Conservation (phyloP, 2,797 vertebrate species). For the Sebastes trivittatus region DNA sequence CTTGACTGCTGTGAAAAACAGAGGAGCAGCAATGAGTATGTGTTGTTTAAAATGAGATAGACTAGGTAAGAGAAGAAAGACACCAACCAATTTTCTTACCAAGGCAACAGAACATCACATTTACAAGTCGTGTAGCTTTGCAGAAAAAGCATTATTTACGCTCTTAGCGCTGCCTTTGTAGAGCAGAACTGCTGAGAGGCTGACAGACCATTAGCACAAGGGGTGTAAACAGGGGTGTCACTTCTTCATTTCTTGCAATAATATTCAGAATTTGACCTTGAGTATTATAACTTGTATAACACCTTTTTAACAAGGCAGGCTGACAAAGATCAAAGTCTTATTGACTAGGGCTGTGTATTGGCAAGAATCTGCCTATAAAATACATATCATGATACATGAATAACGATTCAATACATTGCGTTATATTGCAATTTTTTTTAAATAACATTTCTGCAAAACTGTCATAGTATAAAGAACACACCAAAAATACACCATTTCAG, state of each 20-base stretch:
- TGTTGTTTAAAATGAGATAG: neutral
- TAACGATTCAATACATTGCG: no score
- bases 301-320: conserved; percentile 9
- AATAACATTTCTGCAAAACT: no score
- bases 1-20: neutral
- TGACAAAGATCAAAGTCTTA: neutral
- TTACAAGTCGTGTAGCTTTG: neutral
- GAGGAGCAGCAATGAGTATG: neutral
- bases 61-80: neutral
- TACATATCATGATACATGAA: no score
- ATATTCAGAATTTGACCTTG: conserved; percentile 3
- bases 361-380: no score
- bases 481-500: no score
- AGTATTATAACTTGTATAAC: neutral
- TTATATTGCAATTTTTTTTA: no score
- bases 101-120: conserved; percentile 1
- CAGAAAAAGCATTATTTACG: neutral
- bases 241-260: conserved; percentile 4
- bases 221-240: conserved; percentile 24
- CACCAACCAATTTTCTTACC: neutral
- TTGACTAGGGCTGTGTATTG: neutral
- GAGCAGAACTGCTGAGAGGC: conserved; percentile 36
- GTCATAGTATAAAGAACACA: no score
- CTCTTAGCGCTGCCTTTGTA: conserved; percentile 4
- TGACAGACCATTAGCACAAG: conserved; percentile 9